These are phyloP conservation scores for Microplitis mediator DNA, from an alignment of 1,140 invertebrate species.

Conservation along the genomic window DNA sequence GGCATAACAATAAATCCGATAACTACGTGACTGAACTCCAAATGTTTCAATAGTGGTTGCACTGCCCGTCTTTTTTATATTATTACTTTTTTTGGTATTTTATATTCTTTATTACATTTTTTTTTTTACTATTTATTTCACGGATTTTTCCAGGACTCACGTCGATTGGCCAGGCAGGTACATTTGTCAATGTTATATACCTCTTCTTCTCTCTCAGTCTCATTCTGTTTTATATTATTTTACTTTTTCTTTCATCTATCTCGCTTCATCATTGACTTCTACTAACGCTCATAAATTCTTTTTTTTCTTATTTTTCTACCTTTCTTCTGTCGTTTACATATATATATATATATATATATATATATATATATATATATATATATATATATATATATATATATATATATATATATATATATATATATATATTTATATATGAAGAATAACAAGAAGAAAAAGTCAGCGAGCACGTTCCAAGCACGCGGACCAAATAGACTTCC, in stretches of 20 bases:
- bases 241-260: neutral
- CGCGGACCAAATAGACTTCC: slow-evolving; percentile 31
- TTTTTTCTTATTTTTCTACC: slow-evolving; percentile 15
- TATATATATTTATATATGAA: no score
- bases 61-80: neutral
- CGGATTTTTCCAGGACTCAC: slow-evolving; percentile 19
- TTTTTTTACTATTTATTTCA: slow-evolving; percentile 1
- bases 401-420: no score
- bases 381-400: no score
- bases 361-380: no score
- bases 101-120: neutral
- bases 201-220: neutral
- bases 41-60: slow-evolving; percentile 13
- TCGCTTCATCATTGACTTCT: neutral
- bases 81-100: neutral
- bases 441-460: neutral
- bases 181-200: slow-evolving; percentile 20
- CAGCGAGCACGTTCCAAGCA: slow-evolving; percentile 21
- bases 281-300: neutral
- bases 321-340: neutral
- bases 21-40: slow-evolving; percentile 14
- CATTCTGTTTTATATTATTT: slow-evolving; percentile 14
- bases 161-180: slow-evolving; percentile 19
- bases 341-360: no score
- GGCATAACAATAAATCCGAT: slow-evolving; percentile 25